phyloP scores from a whole-genome alignment of 2,797 vertebrate genomes.

The Sebastolobus altivelis region DNA sequence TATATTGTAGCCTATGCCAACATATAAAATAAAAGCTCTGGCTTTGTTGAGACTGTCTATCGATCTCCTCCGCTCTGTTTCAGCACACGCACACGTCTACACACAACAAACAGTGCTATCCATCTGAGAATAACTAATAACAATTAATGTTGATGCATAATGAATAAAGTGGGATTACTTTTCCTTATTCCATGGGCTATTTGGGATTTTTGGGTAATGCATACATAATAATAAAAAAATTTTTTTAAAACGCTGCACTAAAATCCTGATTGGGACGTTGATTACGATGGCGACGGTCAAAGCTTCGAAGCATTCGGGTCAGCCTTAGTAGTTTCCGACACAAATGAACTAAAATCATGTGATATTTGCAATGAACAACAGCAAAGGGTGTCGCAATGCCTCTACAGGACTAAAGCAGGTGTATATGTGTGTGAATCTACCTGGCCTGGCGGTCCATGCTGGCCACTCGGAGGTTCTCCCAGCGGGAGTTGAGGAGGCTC shows the following conservation, averaged over 20 bases:
- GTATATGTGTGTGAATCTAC: slow-evolving; percentile 68
- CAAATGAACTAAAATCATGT: neutral
- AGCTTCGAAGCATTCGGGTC: neutral
- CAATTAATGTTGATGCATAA: neutral
- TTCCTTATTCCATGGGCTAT: neutral
- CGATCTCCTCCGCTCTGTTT: neutral
- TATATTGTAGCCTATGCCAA: neutral
- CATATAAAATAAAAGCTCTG: neutral
- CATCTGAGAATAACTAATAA: neutral
- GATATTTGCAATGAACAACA: neutral
- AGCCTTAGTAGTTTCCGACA: neutral
- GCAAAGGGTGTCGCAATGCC: neutral
- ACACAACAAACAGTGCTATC: neutral
- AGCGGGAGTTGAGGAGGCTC: slow-evolving; percentile 94
- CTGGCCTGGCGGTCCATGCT: slow-evolving; percentile 98
- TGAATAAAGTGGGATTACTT: neutral
- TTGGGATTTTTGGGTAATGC: neutral
- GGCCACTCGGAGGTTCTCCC: slow-evolving; percentile 93
- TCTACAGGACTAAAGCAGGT: neutral
- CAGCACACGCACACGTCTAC: neutral
- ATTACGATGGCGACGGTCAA: neutral
- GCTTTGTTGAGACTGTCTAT: neutral
- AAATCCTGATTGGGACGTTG: neutral
- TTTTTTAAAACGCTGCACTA: too few relatives aligned
- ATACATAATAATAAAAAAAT: neutral